phyloP scores from a whole-genome alignment of 2,888 invertebrate species.

The Agrotis segetum region DNA sequence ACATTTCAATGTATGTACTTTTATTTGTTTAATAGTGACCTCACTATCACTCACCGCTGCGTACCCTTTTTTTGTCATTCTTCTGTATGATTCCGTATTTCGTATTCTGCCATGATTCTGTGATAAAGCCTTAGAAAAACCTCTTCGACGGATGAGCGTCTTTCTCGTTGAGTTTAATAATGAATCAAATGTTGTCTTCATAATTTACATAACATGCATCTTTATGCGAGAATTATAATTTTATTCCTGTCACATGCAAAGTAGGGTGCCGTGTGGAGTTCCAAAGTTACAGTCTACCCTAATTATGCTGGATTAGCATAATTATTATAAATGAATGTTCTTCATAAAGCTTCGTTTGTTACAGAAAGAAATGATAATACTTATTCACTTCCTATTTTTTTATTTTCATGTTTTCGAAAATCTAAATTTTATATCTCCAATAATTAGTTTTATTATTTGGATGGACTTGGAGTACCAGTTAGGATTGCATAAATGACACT shows the following conservation, averaged over 20 bases:
- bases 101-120: too few relatives aligned
- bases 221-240: background rate
- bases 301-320: background rate
- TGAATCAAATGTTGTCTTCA: constrained; percentile 1
- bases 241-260: constrained; percentile 19
- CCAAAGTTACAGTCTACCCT: background rate
- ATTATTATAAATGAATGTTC: background rate
- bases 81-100: too few relatives aligned
- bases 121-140: background rate
- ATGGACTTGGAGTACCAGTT: too few relatives aligned
- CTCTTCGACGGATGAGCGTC: background rate
- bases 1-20: too few relatives aligned
- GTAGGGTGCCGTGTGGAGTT: background rate
- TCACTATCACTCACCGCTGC: too few relatives aligned
- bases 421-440: too few relatives aligned
- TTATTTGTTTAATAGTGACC: too few relatives aligned
- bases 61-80: too few relatives aligned
- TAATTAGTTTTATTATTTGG: too few relatives aligned
- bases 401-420: too few relatives aligned
- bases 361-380: background rate
- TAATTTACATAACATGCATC: background rate
- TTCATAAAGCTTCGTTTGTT: background rate
- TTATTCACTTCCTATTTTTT: background rate
- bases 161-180: background rate
- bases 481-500: too few relatives aligned